Percentiles rank a stretch among this genome's conserved stretches.
These are phyloP conservation scores for Drosophila tani DNA, from an alignment of 1,140 invertebrate genomes.

Conservation along the genomic window DNA sequence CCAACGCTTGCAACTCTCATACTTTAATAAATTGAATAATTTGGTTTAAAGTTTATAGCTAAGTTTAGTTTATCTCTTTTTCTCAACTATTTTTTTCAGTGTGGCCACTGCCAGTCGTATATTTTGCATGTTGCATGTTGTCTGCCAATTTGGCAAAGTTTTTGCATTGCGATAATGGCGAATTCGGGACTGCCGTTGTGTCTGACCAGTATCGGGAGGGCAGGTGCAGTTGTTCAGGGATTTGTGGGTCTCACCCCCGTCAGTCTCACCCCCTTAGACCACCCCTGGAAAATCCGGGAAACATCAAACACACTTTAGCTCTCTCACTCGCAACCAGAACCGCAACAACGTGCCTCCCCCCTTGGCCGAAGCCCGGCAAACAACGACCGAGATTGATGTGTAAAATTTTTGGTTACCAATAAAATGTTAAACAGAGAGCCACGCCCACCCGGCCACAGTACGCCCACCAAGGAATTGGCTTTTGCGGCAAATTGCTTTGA, in stretches of 20 bases:
- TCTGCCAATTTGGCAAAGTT: conserved; percentile 68
- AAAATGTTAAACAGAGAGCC: conserved; percentile 69
- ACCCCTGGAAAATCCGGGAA: conserved; percentile 48
- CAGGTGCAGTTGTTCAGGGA: conserved; percentile 38
- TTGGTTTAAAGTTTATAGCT: no score
- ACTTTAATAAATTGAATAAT: no score
- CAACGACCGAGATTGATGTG: conserved; percentile 67
- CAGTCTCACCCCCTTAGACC: not conserved
- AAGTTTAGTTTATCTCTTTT: no score
- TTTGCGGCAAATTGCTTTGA: conserved; percentile 79
- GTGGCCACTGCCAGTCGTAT: conserved; percentile 11
- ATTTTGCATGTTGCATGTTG: conserved; percentile 60
- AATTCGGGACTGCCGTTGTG: conserved; percentile 45
- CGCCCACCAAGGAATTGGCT: conserved; percentile 27
- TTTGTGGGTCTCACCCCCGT: conserved; percentile 7
- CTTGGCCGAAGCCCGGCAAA: not conserved
- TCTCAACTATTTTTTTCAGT: not conserved
- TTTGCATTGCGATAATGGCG: conserved; percentile 67
- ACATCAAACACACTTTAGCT: conserved; percentile 77
- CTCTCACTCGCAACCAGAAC: conserved; percentile 28
- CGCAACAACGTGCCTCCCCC: conserved; percentile 26
- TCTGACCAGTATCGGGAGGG: conserved; percentile 52
- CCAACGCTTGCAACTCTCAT: no score
- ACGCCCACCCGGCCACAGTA: conserved; percentile 5
- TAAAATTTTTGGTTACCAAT: conserved; percentile 81